phyloP scores from a whole-genome alignment of 2,113 vertebrate genomes.

The Melanerpes formicivorus region DNA sequence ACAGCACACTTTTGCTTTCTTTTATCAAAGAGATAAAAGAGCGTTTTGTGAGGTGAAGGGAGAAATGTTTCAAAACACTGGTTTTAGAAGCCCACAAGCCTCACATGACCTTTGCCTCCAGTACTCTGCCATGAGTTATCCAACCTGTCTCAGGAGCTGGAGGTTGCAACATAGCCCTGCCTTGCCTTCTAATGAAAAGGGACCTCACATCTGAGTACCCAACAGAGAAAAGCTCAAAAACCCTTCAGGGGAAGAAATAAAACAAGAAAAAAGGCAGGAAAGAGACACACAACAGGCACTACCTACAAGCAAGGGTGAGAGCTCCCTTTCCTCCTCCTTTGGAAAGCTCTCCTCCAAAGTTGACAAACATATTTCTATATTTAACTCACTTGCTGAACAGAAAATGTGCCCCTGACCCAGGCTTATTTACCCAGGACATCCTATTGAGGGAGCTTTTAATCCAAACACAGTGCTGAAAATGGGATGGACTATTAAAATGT shows the following conservation, averaged over 20 bases:
- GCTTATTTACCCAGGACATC: constrained; percentile 6
- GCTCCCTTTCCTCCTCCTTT: not conserved
- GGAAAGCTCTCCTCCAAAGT: not conserved
- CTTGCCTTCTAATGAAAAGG: not conserved
- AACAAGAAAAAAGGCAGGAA: not conserved
- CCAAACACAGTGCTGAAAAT: not conserved
- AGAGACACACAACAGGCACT: not conserved
- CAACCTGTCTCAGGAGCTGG: not conserved
- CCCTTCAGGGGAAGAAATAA: not conserved
- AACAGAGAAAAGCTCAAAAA: not conserved
- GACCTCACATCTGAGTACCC: not conserved
- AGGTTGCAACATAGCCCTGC: not conserved
- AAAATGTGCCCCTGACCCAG: not conserved
- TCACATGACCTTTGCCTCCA: not conserved
- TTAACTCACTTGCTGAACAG: not conserved
- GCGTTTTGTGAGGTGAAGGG: not conserved
- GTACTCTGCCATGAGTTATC: not conserved
- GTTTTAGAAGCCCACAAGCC: not conserved
- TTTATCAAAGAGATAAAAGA: not conserved
- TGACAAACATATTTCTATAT: not conserved
- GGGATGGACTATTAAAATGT: not conserved
- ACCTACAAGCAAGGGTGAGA: not conserved
- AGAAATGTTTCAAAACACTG: rapidly evolving
- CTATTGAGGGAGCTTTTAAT: not conserved
- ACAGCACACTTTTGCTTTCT: not conserved